Evolutionary conservation across 2,797 vertebrate genomes (phyloP).

Genomic region (Discoglossus pictus): DNA sequence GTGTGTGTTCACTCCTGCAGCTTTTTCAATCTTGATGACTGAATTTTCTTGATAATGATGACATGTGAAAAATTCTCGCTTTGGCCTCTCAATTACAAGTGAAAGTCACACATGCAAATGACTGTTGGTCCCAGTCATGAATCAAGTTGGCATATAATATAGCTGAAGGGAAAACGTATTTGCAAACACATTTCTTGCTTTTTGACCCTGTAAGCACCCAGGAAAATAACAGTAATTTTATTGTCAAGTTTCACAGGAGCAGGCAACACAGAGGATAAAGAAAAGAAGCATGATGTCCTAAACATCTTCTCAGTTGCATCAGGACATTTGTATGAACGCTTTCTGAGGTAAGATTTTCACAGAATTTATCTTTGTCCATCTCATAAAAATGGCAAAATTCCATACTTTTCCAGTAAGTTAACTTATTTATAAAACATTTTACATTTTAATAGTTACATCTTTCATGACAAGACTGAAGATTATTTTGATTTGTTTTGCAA

Average conservation of each 20-base stretch:
- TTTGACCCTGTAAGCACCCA: neutral
- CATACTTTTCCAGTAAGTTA: too few species aligned
- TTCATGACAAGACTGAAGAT: too few species aligned
- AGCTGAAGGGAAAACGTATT: neutral
- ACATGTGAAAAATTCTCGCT: neutral
- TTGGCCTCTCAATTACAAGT: neutral
- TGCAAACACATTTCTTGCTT: neutral
- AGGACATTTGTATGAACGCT: constrained; percentile 95
- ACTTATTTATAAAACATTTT: too few species aligned
- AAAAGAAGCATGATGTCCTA: constrained; percentile 78
- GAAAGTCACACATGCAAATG: neutral
- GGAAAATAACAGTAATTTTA: constrained; percentile 38
- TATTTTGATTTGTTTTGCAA: too few species aligned
- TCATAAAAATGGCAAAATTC: too few species aligned
- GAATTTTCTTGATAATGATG: neutral
- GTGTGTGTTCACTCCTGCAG: constrained; percentile 6
- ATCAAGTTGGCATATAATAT: neutral
- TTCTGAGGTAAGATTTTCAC: constrained; percentile 85
- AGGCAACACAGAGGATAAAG: constrained; percentile 67
- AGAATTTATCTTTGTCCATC: too few species aligned
- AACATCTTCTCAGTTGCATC: constrained; percentile 98
- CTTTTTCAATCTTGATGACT: neutral
- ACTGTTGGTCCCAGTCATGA: neutral
- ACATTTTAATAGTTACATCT: too few species aligned
- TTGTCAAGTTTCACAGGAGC: constrained; percentile 79